Percentiles rank a stretch among this genome's conserved stretches.
Evolutionary conservation across 2,797 vertebrate species (phyloP).

Genomic region (Holocentrus rufus): DNA sequence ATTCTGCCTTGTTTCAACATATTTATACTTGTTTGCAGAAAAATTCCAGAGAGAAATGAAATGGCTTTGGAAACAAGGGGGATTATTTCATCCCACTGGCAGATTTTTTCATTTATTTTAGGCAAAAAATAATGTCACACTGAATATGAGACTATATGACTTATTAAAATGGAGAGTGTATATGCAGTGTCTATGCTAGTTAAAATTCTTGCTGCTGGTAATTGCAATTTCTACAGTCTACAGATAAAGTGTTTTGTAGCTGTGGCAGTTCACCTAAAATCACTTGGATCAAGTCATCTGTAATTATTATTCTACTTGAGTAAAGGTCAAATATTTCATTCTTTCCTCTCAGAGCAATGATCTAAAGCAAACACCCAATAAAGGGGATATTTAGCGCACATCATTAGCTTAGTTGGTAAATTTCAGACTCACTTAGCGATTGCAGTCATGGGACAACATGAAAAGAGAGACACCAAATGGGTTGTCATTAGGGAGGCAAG

Average conservation of each 20-base stretch:
- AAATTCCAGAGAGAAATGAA: no score
- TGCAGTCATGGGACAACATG: slow-evolving; percentile 56
- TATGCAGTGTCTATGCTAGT: no score
- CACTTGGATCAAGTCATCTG: not conserved
- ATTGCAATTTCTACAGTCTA: not conserved
- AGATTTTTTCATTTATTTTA: no score
- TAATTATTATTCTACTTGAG: slow-evolving; percentile 17
- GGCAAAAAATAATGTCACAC: no score
- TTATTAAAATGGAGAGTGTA: no score
- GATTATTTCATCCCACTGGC: no score
- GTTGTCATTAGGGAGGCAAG: slow-evolving; percentile 61
- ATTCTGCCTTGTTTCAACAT: no score
- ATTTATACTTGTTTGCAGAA: no score
- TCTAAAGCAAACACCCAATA: slow-evolving; percentile 46
- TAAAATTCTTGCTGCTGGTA: not conserved
- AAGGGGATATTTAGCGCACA: slow-evolving; percentile 48
- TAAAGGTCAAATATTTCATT: slow-evolving; percentile 23
- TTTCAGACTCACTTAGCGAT: slow-evolving; percentile 68
- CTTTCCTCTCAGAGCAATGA: slow-evolving; percentile 19
- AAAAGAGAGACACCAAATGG: slow-evolving; percentile 67
- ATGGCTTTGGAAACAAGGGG: no score
- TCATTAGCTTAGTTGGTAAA: slow-evolving; percentile 56
- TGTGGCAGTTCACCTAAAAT: not conserved
- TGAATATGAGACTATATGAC: no score
- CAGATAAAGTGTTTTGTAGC: not conserved